A percentile compares a stretch with the other conserved stretches of the same genome.
Evolutionary conservation across 1,140 invertebrate genomes (phyloP).

Genomic region (Ectropis grisescens): DNA sequence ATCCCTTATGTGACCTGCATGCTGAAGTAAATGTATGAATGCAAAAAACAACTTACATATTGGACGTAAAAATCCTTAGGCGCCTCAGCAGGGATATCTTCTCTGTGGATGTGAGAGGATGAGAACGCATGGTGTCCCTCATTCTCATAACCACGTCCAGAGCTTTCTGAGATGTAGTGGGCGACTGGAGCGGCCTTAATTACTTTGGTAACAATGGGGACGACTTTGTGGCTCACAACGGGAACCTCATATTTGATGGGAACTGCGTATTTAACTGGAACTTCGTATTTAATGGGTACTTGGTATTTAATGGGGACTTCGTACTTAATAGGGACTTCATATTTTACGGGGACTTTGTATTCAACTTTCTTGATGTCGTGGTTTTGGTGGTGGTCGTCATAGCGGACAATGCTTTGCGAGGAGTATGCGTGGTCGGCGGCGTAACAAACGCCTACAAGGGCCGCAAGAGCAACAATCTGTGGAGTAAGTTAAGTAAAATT

Average conservation of each 20-base stretch:
- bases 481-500: no score
- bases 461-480: slow-evolving; percentile 6
- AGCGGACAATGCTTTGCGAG: slow-evolving; percentile 5
- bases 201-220: not conserved
- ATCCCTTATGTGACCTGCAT: no score
- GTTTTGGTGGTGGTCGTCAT: slow-evolving; percentile 1
- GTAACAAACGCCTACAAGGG: slow-evolving; percentile 8
- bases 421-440: slow-evolving; percentile 8
- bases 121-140: slow-evolving; percentile 11
- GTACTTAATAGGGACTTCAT: no score
- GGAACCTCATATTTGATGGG: no score
- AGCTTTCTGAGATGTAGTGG: slow-evolving; percentile 2
- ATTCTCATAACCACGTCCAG: not conserved
- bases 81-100: slow-evolving; percentile 16
- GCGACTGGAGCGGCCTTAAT: slow-evolving; percentile 3
- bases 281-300: no score
- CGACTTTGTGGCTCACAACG: no score
- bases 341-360: no score
- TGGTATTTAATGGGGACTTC: no score
- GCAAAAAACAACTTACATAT: slow-evolving; percentile 9
- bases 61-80: slow-evolving; percentile 11
- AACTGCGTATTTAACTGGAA: no score
- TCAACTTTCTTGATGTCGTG: no score
- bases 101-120: slow-evolving; percentile 14
- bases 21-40: no score